A percentile compares a stretch with the other conserved stretches of the same genome.
phyloP scores from a whole-genome alignment of 2,797 vertebrate species.

The Zenarchopterus dispar region DNA sequence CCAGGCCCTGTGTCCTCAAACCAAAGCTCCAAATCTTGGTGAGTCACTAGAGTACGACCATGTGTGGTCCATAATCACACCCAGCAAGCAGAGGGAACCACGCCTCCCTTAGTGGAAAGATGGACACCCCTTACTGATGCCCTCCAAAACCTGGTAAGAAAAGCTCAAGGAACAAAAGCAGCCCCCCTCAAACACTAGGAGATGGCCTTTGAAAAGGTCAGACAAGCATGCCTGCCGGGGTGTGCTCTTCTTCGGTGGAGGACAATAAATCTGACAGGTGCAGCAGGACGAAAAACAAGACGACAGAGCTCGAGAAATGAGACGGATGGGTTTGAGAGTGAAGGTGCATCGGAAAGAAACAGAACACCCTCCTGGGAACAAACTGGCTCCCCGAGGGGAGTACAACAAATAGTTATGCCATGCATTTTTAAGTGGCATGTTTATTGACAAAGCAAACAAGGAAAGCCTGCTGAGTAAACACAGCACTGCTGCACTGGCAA shows the following conservation, averaged over 20 bases:
- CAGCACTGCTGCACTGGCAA: slow-evolving; percentile 14
- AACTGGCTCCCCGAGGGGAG: slow-evolving; percentile 35
- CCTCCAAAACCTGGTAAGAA: slow-evolving; percentile 60
- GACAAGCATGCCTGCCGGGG: slow-evolving; percentile 56
- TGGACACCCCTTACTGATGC: slow-evolving; percentile 67
- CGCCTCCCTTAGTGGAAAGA: slow-evolving; percentile 72
- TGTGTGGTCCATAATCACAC: slow-evolving; percentile 83
- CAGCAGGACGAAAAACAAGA: slow-evolving; percentile 54
- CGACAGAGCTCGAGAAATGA: slow-evolving; percentile 24
- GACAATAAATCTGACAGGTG: slow-evolving; percentile 78
- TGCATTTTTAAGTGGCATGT: slow-evolving; percentile 45
- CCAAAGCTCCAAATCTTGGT: slow-evolving; percentile 47
- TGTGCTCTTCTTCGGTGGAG: slow-evolving; percentile 54
- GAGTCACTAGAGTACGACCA: slow-evolving; percentile 69
- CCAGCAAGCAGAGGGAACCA: slow-evolving; percentile 60
- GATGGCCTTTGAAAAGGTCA: slow-evolving; percentile 57
- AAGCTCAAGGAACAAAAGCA: slow-evolving; percentile 63
- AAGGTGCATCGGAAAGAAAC: slow-evolving; percentile 41
- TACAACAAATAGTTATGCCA: slow-evolving; percentile 36
- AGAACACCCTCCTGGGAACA: slow-evolving; percentile 9
- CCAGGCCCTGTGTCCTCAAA: slow-evolving; percentile 56
- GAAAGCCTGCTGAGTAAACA: slow-evolving; percentile 34
- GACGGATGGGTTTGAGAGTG: slow-evolving; percentile 24
- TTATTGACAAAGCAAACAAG: slow-evolving; percentile 50
- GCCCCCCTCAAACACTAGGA: slow-evolving; percentile 35